phyloP scores from a whole-genome alignment of 2,888 invertebrate species.

The Tanytarsus gracilentus region DNA sequence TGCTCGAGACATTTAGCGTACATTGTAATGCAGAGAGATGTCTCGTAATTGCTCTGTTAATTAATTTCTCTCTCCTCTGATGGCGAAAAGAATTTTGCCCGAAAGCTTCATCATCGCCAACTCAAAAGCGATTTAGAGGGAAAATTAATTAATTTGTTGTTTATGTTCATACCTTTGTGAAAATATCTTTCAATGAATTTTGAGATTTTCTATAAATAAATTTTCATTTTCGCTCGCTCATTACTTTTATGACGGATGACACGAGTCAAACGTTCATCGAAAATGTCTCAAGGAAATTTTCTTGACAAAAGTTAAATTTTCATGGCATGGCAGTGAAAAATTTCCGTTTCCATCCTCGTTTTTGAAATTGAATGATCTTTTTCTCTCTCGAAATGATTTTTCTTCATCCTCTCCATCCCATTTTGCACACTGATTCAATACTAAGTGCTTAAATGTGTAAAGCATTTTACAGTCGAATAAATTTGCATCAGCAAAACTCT shows the following conservation, averaged over 20 bases:
- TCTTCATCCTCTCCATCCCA: too few species aligned
- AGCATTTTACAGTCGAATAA: too few species aligned
- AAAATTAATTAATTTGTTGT: slow-evolving; percentile 17
- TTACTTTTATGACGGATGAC: not conserved
- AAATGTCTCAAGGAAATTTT: too few species aligned
- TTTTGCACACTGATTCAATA: too few species aligned
- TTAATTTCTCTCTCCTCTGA: slow-evolving; percentile 14
- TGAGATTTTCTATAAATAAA: not conserved
- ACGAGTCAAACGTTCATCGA: slow-evolving; percentile 3
- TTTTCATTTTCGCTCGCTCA: not conserved
- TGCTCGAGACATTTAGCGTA: not conserved
- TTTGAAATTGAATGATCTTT: too few species aligned
- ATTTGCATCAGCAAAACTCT: too few species aligned
- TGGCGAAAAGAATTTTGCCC: too few species aligned
- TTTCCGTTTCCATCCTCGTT: not conserved
- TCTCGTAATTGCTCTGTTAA: slow-evolving; percentile 7
- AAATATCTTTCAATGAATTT: too few species aligned
- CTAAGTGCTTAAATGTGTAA: too few species aligned
- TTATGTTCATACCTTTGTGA: not conserved
- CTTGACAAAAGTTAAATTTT: not conserved
- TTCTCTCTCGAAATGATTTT: too few species aligned
- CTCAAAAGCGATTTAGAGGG: not conserved
- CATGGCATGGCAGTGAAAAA: not conserved
- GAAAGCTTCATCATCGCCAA: too few species aligned
- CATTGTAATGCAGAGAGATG: not conserved